Percentiles rank a stretch among this genome's conserved stretches.
phyloP scores from a whole-genome alignment of 2,888 invertebrate species.

The Netelia melanura region DNA sequence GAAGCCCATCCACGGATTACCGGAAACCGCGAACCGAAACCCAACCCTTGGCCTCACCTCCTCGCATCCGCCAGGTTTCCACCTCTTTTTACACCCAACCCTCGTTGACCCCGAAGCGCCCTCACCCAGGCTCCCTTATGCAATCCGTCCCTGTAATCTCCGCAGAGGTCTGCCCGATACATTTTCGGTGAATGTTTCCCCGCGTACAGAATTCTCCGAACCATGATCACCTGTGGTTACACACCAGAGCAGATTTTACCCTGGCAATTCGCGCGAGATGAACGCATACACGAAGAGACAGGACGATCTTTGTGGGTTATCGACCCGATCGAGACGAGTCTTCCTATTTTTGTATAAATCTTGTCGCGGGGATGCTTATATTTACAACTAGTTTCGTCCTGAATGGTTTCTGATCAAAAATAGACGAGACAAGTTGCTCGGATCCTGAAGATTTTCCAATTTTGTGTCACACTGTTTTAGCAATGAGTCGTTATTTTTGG shows the following conservation, averaged over 20 bases:
- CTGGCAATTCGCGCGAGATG: neutral
- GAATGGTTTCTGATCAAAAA: too few relatives aligned
- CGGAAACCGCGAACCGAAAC: slow-evolving; percentile 54
- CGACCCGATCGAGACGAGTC: too few relatives aligned
- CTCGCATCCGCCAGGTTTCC: slow-evolving; percentile 16
- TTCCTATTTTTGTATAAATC: too few relatives aligned
- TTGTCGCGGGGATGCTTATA: too few relatives aligned
- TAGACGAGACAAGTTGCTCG: too few relatives aligned
- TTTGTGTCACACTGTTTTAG: too few relatives aligned
- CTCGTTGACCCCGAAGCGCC: slow-evolving; percentile 6
- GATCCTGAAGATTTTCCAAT: too few relatives aligned
- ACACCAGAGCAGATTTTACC: slow-evolving; percentile 3
- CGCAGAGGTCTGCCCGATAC: slow-evolving; percentile 31
- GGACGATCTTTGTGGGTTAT: too few relatives aligned
- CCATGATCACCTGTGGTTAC: slow-evolving; percentile 25
- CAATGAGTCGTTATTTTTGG: too few relatives aligned
- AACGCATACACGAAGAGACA: neutral
- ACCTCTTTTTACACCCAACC: slow-evolving; percentile 13
- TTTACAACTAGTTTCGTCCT: too few relatives aligned
- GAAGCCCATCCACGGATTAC: slow-evolving; percentile 58
- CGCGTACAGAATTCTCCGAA: slow-evolving; percentile 5
- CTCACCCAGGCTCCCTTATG: neutral
- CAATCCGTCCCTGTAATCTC: slow-evolving; percentile 20
- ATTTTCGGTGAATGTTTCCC: slow-evolving; percentile 34
- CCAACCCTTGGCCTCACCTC: slow-evolving; percentile 11